phyloP scores from a whole-genome alignment of 2,888 invertebrate genomes.

The Automeris io region DNA sequence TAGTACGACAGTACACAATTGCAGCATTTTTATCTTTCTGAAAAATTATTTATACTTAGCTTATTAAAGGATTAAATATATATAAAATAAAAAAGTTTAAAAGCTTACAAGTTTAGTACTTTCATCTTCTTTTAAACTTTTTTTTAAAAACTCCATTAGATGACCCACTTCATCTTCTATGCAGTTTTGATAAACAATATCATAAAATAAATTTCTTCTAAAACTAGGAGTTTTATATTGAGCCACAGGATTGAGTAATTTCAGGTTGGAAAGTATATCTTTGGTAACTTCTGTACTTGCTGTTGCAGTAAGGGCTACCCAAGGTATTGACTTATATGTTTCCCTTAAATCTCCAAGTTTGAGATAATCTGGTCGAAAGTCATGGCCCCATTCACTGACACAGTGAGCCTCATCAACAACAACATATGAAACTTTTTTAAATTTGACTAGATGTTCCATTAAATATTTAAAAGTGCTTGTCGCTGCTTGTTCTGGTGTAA shows the following conservation, averaged over 20 bases:
- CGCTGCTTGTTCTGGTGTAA: constrained; percentile 97
- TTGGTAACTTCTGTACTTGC: constrained; percentile 87
- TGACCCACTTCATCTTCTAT: constrained; percentile 89
- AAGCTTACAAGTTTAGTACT: constrained; percentile 40
- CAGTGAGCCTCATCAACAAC: constrained; percentile 99
- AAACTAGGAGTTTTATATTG: constrained; percentile 93
- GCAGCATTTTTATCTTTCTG: constrained; percentile 82
- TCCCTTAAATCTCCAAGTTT: constrained; percentile 83
- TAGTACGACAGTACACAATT: constrained; percentile 96
- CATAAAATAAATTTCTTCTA: constrained; percentile 95
- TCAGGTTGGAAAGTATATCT: constrained; percentile 87
- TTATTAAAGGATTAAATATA: constrained; percentile 2
- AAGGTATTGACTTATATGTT: constrained; percentile 82
- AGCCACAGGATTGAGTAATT: constrained; percentile 80
- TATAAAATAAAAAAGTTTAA: constrained; percentile 2
- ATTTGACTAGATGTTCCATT: constrained; percentile 82
- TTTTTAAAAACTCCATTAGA: constrained; percentile 83
- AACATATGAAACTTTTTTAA: constrained; percentile 89
- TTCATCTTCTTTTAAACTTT: constrained; percentile 79
- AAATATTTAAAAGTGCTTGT: constrained; percentile 84
- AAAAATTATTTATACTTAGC: constrained; percentile 21
- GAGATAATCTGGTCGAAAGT: constrained; percentile 96
- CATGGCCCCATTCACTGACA: constrained; percentile 99
- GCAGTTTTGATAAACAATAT: constrained; percentile 92
- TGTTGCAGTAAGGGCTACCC: constrained; percentile 97